Evolutionary conservation across 2,888 invertebrate species (phyloP).

Genomic region (Eugnorisma glareosa): DNA sequence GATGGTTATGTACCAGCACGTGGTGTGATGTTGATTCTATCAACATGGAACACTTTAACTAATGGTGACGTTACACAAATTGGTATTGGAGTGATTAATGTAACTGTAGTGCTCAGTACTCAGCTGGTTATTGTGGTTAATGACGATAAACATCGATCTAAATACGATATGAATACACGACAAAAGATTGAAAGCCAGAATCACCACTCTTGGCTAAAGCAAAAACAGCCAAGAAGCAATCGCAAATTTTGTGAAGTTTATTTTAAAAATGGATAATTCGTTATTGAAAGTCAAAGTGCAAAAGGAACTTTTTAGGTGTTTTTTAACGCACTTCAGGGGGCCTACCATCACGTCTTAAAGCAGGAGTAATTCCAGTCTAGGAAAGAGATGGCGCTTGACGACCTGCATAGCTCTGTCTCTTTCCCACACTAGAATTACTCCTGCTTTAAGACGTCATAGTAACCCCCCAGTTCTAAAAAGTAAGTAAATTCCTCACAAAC

Average conservation of each 20-base stretch:
- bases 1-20: not conserved
- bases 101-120: not conserved
- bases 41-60: slow-evolving; percentile 52
- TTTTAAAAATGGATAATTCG: not conserved
- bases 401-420: no score
- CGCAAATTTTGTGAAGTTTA: not conserved
- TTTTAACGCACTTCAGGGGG: no score
- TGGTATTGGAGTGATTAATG: slow-evolving; percentile 21
- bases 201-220: no score
- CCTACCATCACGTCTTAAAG: no score
- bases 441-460: no score
- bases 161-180: not conserved
- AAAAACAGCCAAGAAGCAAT: not conserved
- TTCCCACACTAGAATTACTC: no score
- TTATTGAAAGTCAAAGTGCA: not conserved
- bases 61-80: slow-evolving; percentile 30
- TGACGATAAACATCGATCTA: not conserved
- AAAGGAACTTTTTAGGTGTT: not conserved
- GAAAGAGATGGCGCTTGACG: no score
- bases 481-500: not conserved
- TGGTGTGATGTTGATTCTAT: slow-evolving; percentile 30
- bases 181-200: not conserved
- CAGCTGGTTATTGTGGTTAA: not conserved
- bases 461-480: not conserved
- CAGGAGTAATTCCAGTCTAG: no score